Evolutionary conservation across 2,797 vertebrate species (phyloP), one percentile per base, ranked within the genome.

Genomic region (Tragopan temminckii): DNA sequence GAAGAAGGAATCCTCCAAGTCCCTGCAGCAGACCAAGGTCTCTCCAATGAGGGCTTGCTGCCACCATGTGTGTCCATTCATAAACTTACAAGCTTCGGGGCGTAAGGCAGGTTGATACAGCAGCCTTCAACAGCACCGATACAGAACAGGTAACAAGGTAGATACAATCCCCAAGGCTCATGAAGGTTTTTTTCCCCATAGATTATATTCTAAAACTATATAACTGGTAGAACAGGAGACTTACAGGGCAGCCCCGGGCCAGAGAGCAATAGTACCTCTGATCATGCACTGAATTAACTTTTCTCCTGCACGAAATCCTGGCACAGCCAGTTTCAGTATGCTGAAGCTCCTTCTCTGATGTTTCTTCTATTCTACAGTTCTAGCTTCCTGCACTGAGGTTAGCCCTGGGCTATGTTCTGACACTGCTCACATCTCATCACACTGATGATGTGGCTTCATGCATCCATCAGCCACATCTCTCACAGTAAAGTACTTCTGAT

Each of bases 381-480:
- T 6, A 27, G 38, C 29, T 76, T 43, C 67, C 74, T 80, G 48
- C 46, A 25, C 52, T 40, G 52, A 64, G 24, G 42, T 85, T 31
- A 93, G 78, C 74, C 78, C 50, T 52, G 24, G 59, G 77, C 35
- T 75, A 80, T 35, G 52, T 9, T 66, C 67, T 76, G 70, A 0
- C 43, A 9, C 62, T 8, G 0, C 7, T 80, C 72, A 52, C 36
- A 59, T 86, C 81, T 70, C 81, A 50, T 55, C 85, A 48, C 13
- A 8, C 29, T 0, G 0, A 0, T 31, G 48, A 71, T 8, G 3
- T 40, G 57, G 8, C 53, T 68, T 58, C 69, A 83, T 87, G 66
- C 74, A 68, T 38, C 48, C 18, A 13, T 31, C 46, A 46, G 59
- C 79, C 82, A 89, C 63, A 79, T 66, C 57, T 25, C 66, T 33